Conservation (phyloP, 2,888 invertebrate species). For the Coecobrya sp. region DNA sequence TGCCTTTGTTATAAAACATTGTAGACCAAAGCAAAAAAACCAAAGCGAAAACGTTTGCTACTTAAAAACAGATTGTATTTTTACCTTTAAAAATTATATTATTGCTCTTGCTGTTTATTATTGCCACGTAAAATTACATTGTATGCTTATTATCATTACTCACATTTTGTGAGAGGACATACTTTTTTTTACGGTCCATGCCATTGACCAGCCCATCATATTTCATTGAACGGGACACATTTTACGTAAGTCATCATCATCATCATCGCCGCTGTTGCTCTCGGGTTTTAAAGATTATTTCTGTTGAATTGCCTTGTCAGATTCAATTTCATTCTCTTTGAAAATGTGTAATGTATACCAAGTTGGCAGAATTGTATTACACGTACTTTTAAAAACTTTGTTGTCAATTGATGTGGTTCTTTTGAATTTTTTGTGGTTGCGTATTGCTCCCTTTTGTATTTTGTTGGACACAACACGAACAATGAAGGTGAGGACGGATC, state of each 20-base stretch:
- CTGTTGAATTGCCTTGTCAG: constrained; percentile 64
- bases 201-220: constrained; percentile 67
- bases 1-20: constrained; percentile 28
- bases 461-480: not conserved
- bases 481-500: constrained; percentile 28
- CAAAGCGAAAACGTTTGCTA: not conserved
- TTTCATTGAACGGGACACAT: constrained; percentile 47
- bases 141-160: constrained; percentile 4
- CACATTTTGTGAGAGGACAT: not conserved
- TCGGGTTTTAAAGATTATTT: constrained; percentile 35
- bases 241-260: constrained; percentile 47
- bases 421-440: constrained; percentile 42
- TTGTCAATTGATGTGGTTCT: constrained; percentile 44
- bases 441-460: constrained; percentile 31
- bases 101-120: constrained; percentile 17
- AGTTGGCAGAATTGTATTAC: not conserved
- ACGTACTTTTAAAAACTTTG: not conserved
- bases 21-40: not conserved
- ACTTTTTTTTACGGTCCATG: constrained; percentile 63
- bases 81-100: constrained; percentile 23
- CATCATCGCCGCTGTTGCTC: constrained; percentile 20
- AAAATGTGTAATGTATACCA: constrained; percentile 3
- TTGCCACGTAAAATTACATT: not conserved
- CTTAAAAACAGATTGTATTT: not conserved
- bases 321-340: constrained; percentile 63